Evolutionary conservation across 2,888 invertebrate species (phyloP).

Genomic region (Malthinus seriepunctatus): DNA sequence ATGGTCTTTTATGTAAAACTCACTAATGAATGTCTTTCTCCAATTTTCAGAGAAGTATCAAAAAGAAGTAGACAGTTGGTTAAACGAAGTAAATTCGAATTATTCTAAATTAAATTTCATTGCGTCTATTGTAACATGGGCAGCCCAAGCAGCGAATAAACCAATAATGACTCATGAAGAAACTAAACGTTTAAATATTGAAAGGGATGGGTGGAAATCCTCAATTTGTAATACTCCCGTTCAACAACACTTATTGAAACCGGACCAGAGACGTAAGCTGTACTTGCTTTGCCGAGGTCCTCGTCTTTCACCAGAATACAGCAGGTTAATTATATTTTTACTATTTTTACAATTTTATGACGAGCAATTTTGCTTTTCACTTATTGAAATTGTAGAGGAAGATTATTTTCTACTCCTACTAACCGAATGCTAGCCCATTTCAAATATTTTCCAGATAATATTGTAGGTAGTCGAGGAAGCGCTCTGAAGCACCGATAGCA

Average conservation of each 20-base stretch:
- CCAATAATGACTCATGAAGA: constrained; percentile 32
- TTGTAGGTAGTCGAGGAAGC: no score
- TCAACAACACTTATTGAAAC: constrained; percentile 31
- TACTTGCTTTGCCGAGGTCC: constrained; percentile 68
- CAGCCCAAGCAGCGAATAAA: constrained; percentile 38
- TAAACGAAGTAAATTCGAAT: constrained; percentile 39
- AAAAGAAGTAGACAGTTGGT: constrained; percentile 41
- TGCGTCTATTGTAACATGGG: constrained; percentile 43
- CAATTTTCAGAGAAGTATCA: constrained; percentile 39
- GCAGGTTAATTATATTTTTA: constrained; percentile 53
- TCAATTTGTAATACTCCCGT: constrained; percentile 42
- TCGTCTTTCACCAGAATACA: constrained; percentile 59
- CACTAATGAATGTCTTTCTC: background rate
- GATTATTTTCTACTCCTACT: no score
- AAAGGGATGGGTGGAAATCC: constrained; percentile 49
- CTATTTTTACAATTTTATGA: background rate
- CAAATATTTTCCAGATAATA: no score
- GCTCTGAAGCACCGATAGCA: no score
- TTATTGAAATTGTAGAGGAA: no score
- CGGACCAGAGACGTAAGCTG: constrained; percentile 57
- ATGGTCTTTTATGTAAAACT: no score
- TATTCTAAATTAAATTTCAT: constrained; percentile 42
- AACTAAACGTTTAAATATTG: constrained; percentile 37
- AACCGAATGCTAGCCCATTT: no score
- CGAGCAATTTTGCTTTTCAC: no score